Evolutionary conservation across 2,888 invertebrate genomes (phyloP).

Genomic region (Biston stratarius): DNA sequence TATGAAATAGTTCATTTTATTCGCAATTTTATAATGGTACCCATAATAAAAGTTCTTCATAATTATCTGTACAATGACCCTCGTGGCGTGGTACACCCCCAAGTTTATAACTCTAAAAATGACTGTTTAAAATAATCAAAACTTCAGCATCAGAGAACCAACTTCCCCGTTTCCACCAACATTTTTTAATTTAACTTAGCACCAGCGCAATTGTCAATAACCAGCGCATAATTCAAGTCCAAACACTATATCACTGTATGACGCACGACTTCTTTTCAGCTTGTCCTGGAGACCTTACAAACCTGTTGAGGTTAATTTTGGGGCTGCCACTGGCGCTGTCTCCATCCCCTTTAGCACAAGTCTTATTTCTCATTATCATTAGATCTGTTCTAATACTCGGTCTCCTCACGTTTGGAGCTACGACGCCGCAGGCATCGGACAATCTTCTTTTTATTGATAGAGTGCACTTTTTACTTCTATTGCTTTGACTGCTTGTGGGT

Average conservation of each 20-base stretch:
- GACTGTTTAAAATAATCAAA: neutral
- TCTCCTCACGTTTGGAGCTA: slow-evolving; percentile 94
- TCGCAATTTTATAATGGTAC: too few relatives aligned
- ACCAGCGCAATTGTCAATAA: slow-evolving; percentile 29
- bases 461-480: slow-evolving; percentile 90
- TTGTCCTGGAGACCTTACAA: slow-evolving; percentile 77
- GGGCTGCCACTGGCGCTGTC: slow-evolving; percentile 86
- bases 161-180: slow-evolving; percentile 3
- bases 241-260: slow-evolving; percentile 76
- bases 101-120: neutral
- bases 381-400: slow-evolving; percentile 96
- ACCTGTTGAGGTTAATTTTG: slow-evolving; percentile 79
- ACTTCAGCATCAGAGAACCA: neutral
- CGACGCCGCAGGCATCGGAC: slow-evolving; percentile 95
- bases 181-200: slow-evolving; percentile 29
- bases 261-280: slow-evolving; percentile 79
- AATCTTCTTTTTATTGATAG: slow-evolving; percentile 93
- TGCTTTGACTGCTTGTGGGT: slow-evolving; percentile 88
- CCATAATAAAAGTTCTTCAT: too few relatives aligned
- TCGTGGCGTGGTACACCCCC: too few relatives aligned
- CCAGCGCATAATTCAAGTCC: slow-evolving; percentile 16
- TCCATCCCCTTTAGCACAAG: slow-evolving; percentile 90
- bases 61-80: too few relatives aligned
- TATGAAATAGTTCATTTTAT: too few relatives aligned
- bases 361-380: slow-evolving; percentile 95